A percentile compares a stretch with the other conserved stretches of the same genome.
These are phyloP conservation scores for Drosophila helvetica DNA, from an alignment of 2,888 invertebrate genomes.

Conservation along the genomic window DNA sequence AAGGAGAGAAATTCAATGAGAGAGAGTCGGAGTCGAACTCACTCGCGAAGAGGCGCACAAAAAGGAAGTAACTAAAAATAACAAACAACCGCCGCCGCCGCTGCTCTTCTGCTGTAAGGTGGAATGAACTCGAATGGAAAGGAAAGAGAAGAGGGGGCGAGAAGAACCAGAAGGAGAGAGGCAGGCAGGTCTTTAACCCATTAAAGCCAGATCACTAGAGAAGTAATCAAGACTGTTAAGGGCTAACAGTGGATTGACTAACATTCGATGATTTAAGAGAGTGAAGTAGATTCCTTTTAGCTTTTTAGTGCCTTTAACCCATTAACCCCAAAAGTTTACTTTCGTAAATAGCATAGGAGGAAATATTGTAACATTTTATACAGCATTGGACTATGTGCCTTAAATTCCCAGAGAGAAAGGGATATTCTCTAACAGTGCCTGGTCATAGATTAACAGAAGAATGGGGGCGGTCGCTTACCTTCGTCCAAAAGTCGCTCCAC, in stretches of 20 bases:
- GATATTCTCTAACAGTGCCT: no score
- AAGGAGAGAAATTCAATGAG: constrained; percentile 10
- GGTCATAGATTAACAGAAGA: no score
- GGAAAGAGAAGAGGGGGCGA: constrained; percentile 13
- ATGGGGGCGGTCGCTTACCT: constrained; percentile 87
- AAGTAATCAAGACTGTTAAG: background rate
- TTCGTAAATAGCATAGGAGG: no score
- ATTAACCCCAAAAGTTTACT: no score
- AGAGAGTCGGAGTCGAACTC: constrained; percentile 34
- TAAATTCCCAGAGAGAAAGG: no score
- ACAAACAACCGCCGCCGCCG: constrained; percentile 67
- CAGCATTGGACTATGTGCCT: no score
- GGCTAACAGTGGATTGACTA: background rate
- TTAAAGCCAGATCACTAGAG: constrained; percentile 1
- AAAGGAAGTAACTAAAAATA: constrained; percentile 78
- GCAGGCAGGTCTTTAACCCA: constrained; percentile 17
- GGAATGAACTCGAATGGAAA: constrained; percentile 70
- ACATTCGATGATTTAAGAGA: no score
- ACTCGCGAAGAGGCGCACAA: constrained; percentile 63
- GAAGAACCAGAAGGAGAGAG: constrained; percentile 31
- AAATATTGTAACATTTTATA: background rate
- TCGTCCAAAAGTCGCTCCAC: constrained; percentile 99
- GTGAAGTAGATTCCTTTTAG: background rate
- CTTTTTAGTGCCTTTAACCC: background rate
- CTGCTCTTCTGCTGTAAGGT: constrained; percentile 64